Conservation (phyloP, 2,888 invertebrate species). For the Loripinus fragilis region DNA sequence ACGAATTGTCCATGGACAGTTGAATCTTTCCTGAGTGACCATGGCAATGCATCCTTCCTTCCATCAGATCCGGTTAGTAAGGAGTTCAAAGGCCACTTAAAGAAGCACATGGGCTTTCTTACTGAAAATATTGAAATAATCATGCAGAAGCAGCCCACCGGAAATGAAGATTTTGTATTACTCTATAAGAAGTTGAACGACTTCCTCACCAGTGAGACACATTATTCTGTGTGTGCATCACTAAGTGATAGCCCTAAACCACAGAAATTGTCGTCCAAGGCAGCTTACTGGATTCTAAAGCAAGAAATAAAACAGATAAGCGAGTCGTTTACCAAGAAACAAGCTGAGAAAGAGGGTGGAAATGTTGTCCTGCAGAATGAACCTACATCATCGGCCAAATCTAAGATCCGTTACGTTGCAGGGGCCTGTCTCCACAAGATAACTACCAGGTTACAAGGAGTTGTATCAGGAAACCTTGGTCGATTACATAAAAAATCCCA, state of each 20-base stretch:
- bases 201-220: background rate
- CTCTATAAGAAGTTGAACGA: background rate
- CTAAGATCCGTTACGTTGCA: background rate
- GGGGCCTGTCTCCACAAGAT: too few species aligned
- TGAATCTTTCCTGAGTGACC: too few species aligned
- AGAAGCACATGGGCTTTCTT: background rate
- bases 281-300: too few species aligned
- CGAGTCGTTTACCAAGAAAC: background rate
- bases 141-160: background rate
- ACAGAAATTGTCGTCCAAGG: background rate
- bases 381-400: background rate
- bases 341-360: background rate
- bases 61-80: background rate
- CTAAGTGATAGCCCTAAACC: background rate
- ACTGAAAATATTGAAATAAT: background rate
- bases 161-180: background rate
- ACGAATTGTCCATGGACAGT: too few species aligned
- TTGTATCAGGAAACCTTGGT: too few species aligned
- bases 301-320: background rate
- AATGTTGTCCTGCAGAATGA: too few species aligned
- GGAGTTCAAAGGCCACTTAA: background rate
- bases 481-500: too few species aligned
- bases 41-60: too few species aligned
- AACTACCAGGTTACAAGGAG: too few species aligned
- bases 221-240: too few species aligned